Evolutionary conservation across 1,140 invertebrate genomes (phyloP).

Genomic region (Habropoda laboriosa): DNA sequence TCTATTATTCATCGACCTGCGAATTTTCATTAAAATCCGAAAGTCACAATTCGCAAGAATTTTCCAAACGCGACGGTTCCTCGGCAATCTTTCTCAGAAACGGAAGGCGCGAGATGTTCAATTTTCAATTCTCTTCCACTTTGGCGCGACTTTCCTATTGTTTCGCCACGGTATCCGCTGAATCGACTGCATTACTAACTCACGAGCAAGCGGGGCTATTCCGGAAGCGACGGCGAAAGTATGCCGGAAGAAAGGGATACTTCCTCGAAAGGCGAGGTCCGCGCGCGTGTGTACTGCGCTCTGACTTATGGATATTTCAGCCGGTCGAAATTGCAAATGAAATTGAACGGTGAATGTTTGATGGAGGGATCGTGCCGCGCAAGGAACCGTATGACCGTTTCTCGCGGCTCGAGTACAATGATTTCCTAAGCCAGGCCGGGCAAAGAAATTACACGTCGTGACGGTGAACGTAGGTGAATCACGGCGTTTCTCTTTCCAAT

Average conservation of each 20-base stretch:
- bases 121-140: no score
- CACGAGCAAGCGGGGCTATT: no score
- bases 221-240: neutral
- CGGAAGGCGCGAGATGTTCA: no score
- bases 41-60: no score
- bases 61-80: no score
- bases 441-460: conserved; percentile 5
- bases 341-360: conserved; percentile 32
- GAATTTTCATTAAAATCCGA: no score
- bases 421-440: neutral
- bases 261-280: neutral
- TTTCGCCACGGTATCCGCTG: no score
- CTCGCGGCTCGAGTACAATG: neutral
- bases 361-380: neutral
- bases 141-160: no score
- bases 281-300: neutral
- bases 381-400: neutral
- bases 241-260: neutral
- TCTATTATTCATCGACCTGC: no score
- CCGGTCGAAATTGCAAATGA: conserved; percentile 25
- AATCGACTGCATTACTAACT: no score
- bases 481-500: neutral
- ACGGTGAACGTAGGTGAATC: neutral
- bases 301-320: neutral
- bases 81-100: no score